Percentiles rank a stretch among this genome's conserved stretches.
Evolutionary conservation across 2,113 vertebrate species (phyloP).

Genomic region (Vidua macroura): DNA sequence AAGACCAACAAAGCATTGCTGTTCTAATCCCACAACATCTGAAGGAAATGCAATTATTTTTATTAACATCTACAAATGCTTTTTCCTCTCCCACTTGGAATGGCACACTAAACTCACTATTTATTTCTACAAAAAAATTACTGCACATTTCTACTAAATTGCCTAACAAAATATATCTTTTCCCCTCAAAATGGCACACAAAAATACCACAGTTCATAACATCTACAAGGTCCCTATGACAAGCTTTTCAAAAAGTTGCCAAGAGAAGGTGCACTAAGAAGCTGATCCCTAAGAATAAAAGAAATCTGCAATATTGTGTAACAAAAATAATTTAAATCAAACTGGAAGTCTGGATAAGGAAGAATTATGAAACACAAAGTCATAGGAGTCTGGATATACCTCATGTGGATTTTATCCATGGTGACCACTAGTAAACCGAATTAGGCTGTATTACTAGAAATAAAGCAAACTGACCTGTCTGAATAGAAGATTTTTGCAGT

Average conservation of each 20-base stretch:
- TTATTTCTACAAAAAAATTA: neutral
- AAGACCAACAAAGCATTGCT: neutral
- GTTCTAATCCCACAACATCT: neutral
- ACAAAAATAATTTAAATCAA: constrained; percentile 8
- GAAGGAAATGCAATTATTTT: neutral
- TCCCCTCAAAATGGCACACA: neutral
- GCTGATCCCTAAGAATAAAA: neutral
- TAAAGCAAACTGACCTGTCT: constrained; percentile 12
- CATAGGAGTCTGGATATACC: neutral
- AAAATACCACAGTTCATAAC: neutral
- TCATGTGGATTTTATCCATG: constrained; percentile 33
- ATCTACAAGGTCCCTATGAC: neutral
- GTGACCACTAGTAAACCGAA: constrained; percentile 35
- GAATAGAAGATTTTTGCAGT: neutral
- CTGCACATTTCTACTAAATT: neutral
- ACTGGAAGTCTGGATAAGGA: constrained; percentile 12
- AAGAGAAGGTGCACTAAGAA: neutral
- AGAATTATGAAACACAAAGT: constrained; percentile 19
- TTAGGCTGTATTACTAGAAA: constrained; percentile 40
- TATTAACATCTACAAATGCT: neutral
- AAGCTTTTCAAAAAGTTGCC: neutral
- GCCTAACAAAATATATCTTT: neutral
- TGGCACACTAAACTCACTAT: neutral
- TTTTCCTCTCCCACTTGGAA: neutral
- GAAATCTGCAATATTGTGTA: neutral